Conservation (phyloP, 2,113 vertebrate genomes). For the Odocoileus virginianus region DNA sequence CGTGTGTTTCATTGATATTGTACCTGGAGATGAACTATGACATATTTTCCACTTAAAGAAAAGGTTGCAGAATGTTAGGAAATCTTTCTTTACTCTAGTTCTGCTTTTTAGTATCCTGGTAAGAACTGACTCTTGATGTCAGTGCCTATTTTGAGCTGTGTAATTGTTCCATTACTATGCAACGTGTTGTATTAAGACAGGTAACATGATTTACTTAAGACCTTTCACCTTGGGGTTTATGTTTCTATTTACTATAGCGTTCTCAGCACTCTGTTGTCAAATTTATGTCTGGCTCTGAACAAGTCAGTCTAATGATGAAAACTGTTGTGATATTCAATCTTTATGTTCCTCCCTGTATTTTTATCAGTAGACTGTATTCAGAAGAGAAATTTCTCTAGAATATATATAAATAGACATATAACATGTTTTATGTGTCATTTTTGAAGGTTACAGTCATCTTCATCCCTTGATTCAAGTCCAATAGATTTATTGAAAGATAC, state of each 20-base stretch:
- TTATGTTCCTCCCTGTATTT: background rate
- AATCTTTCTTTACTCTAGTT: background rate
- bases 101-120: background rate
- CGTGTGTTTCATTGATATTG: background rate
- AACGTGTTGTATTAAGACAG: background rate
- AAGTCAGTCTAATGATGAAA: background rate
- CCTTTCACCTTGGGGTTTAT: background rate
- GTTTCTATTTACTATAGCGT: background rate
- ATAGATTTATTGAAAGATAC: conserved; percentile 83
- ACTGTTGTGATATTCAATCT: background rate
- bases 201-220: background rate
- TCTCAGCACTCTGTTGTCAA: background rate
- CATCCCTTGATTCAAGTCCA: conserved; percentile 86
- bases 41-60: background rate
- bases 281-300: background rate
- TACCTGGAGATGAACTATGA: background rate
- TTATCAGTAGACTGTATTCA: background rate
- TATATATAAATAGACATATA: background rate
- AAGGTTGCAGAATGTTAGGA: background rate
- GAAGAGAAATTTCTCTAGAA: background rate
- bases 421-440: background rate
- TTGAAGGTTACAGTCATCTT: conserved; percentile 88
- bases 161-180: background rate
- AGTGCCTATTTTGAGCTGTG: background rate
- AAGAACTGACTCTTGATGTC: background rate